phyloP scores from a whole-genome alignment of 2,888 invertebrate species.

The Clepsis dumicolana region DNA sequence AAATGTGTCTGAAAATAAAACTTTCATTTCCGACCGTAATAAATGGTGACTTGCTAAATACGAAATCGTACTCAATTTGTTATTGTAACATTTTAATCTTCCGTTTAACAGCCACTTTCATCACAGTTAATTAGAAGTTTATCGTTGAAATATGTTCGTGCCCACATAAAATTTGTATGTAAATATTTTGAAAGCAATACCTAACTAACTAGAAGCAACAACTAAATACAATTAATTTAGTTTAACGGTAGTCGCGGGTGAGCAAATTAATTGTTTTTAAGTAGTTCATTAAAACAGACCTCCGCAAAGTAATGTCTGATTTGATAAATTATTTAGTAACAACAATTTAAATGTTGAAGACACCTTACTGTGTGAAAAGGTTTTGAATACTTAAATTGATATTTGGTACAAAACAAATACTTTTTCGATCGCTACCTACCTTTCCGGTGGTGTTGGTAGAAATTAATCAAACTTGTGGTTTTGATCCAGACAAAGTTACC shows the following conservation, averaged over 20 bases:
- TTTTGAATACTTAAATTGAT: no score
- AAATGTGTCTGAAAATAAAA: conserved; percentile 20
- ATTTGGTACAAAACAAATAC: background rate
- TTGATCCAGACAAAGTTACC: background rate
- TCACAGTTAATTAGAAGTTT: conserved; percentile 17
- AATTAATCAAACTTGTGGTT: background rate
- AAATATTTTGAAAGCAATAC: background rate
- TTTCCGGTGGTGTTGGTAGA: background rate
- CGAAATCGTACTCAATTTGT: conserved; percentile 36
- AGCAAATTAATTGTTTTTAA: no score
- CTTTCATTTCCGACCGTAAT: conserved; percentile 23
- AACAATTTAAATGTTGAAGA: no score
- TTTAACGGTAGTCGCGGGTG: no score
- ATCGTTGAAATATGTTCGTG: conserved; percentile 2
- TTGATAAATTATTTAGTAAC: no score
- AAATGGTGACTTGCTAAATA: conserved; percentile 39
- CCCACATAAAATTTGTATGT: background rate
- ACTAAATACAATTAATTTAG: no score
- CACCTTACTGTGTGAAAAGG: no score
- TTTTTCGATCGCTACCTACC: background rate
- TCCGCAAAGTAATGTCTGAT: no score
- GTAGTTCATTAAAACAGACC: no score
- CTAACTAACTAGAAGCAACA: background rate
- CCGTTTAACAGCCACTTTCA: conserved; percentile 25
- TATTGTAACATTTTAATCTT: conserved; percentile 34